A percentile compares a stretch with the other conserved stretches of the same genome.
Evolutionary conservation across 2,797 vertebrate genomes (phyloP).

Genomic region (Acipenser oxyrinchus): DNA sequence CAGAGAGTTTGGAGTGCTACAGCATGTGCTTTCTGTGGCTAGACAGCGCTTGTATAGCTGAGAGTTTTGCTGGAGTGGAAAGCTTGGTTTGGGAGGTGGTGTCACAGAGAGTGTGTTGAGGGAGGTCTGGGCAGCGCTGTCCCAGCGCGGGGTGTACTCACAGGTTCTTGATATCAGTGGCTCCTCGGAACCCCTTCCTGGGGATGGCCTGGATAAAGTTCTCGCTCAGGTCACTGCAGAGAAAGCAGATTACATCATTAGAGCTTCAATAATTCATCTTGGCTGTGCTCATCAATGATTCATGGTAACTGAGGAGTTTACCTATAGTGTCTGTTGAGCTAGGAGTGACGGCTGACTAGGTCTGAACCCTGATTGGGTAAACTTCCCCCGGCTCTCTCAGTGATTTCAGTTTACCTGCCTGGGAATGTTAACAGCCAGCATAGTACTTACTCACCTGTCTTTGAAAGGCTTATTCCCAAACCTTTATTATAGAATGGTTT

Average conservation of each 20-base stretch:
- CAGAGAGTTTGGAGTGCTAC: too few species aligned
- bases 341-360: not conserved
- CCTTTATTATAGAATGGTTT: too few species aligned
- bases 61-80: too few species aligned
- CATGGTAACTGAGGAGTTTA: not conserved
- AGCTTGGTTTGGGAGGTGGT: too few species aligned
- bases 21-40: too few species aligned
- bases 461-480: too few species aligned
- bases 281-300: not conserved
- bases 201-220: slow-evolving; percentile 93
- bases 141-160: slow-evolving; percentile 55
- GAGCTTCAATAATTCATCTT: not conserved
- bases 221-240: slow-evolving; percentile 86
- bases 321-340: not conserved
- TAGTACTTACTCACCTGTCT: too few species aligned
- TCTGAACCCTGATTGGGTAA: not conserved
- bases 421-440: too few species aligned
- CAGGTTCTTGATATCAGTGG: slow-evolving; percentile 95
- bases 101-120: too few species aligned
- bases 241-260: slow-evolving; percentile 18
- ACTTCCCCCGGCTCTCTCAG: too few species aligned
- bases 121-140: not conserved
- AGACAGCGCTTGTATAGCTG: too few species aligned
- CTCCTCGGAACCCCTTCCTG: slow-evolving; percentile 93
- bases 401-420: too few species aligned